Conservation (phyloP, 2,113 vertebrate species). For the Misgurnus mizolepis region DNA sequence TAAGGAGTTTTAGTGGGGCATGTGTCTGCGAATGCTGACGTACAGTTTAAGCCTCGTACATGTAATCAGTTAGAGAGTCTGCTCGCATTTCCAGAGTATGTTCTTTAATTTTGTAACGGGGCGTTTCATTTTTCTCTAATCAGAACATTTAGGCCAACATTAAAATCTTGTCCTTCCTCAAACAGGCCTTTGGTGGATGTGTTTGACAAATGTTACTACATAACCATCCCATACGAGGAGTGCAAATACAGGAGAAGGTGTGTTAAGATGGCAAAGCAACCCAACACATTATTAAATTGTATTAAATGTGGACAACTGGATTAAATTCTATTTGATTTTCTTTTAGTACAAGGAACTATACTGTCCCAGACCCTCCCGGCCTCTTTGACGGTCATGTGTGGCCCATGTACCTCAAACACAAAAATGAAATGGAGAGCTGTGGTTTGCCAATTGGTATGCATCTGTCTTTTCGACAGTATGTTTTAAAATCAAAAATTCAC, state of each 20-base stretch:
- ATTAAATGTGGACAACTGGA: background rate
- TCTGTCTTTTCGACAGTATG: background rate
- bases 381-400: slow-evolving; percentile 83
- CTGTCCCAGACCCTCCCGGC: slow-evolving; percentile 79
- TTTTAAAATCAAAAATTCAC: background rate
- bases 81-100: background rate
- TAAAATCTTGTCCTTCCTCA: background rate
- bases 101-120: background rate
- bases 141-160: no score
- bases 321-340: slow-evolving; percentile 4
- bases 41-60: background rate
- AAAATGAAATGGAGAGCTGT: slow-evolving; percentile 69
- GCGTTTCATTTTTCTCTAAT: no score
- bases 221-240: slow-evolving; percentile 77
- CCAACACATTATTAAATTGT: background rate
- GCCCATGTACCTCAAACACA: slow-evolving; percentile 84
- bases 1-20: slow-evolving; percentile 16
- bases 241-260: slow-evolving; percentile 80
- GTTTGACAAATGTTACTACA: slow-evolving; percentile 75
- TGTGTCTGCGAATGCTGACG: background rate
- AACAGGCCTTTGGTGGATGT: slow-evolving; percentile 73
- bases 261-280: background rate
- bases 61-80: background rate
- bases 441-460: slow-evolving; percentile 69
- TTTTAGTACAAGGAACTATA: slow-evolving; percentile 76